Base-by-base conservation (phyloP, 2,797 vertebrate species). In the Micrastur ruficollis region DNA sequence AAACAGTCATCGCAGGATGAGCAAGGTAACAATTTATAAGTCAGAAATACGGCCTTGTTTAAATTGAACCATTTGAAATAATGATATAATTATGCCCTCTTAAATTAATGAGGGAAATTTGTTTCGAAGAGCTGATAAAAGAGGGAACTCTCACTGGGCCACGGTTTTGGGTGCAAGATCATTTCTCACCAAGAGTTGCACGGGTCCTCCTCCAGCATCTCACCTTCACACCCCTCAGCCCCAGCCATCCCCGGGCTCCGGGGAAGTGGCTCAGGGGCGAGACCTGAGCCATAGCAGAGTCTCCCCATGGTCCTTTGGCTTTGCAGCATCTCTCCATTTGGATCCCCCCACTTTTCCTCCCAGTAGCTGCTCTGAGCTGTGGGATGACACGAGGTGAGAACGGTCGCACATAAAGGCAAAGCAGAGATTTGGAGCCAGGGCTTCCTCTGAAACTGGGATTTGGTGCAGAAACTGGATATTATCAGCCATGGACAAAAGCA, bases 71-170 rank as follows among this genome's bases (percentile, higher is more conserved):
- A 27, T 93, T 84, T 56, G 85, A 88, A 95, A 91, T 81, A 90
- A 95, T 47, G 87, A 89, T 66, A 79, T 94, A 89, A 94, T 95
- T 87, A 74, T 14, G 66, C 55, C 90, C 68, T 65, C 80, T 53
- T 73, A n/a, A 93, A 59, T 84, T 81, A 89, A 79, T 1, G 12
- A 86, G 66, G 42, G 67, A 49, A 44, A 42, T 82, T 67, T 46
- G 25, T 85, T 59, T 81, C 34, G 89, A 81, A 56, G 79, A 85
- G 58, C 5, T 0, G 47, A 79, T 44, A 68, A 67, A 80, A n/a
- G 58, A 81, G 38, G 58, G n/a, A 56, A 26, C 3, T 22, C 31
- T 18, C 16, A 0, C 9, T 23, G 63, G 65, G 88, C 52, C 5
- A 1, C 13, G 3, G 62, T 1, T 0, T 19, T 55, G 5, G 17